Conservation (phyloP, 2,113 vertebrate species). For the Onychorhynchus coronatus region DNA sequence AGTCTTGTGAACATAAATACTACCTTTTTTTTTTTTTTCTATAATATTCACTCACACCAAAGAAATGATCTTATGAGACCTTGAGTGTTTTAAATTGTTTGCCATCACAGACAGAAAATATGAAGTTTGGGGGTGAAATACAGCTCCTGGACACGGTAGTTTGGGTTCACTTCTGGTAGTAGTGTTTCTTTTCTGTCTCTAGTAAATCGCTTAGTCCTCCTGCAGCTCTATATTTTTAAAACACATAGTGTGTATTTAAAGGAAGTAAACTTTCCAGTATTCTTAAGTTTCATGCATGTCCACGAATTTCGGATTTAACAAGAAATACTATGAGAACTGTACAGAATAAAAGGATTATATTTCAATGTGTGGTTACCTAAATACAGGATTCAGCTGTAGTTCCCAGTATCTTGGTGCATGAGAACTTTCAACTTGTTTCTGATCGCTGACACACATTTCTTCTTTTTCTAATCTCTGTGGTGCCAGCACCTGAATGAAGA, state of each 20-base stretch:
- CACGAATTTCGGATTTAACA: not conserved
- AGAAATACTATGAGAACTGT: not conserved
- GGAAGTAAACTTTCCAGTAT: not conserved
- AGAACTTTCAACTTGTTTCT: not conserved
- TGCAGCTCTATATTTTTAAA: not conserved
- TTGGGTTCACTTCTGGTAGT: not conserved
- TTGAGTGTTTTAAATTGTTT: not conserved
- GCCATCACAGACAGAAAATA: not conserved
- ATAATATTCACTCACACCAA: not conserved
- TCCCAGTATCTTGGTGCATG: not conserved
- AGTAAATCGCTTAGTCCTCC: not conserved
- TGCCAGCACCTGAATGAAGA: not conserved
- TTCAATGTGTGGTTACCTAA: not conserved
- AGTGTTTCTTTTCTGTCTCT: not conserved
- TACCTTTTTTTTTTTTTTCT: not conserved
- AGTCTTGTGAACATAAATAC: not conserved
- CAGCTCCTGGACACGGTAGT: not conserved
- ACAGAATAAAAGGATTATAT: not conserved
- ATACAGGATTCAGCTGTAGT: not conserved
- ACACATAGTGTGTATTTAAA: fast-evolving
- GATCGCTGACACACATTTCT: not conserved
- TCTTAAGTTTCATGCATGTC: not conserved
- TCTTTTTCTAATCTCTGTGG: not conserved
- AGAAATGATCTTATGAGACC: not conserved
- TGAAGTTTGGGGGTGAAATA: not conserved